Evolutionary conservation across 2,797 vertebrate species (phyloP), one percentile per base, ranked within the genome.

Genomic region (Poecilia picta): DNA sequence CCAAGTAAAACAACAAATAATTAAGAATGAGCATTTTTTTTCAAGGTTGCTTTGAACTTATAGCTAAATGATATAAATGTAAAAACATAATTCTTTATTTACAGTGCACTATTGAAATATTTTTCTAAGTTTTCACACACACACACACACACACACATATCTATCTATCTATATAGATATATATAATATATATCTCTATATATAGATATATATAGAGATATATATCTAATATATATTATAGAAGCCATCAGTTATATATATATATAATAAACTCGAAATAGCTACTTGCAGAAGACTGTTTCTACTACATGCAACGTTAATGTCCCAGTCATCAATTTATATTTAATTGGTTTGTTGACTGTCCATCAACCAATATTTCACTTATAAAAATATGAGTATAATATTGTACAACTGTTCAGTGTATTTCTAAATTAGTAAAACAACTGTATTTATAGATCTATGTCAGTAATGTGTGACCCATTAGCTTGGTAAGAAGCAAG

Each of bases 1-100:
- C 78, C 62, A 57, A 83, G 77, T 85, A 73, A 86, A 90, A 75
- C 39, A 79, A 57, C 23, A 85, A 90, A 90, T 85, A 88, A 39
- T 16, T 33, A 73, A 64, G 1, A 5, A 84, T 33, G 16, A 72
- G 72, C 73, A 36, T 3, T 18, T 72, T 62, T n/a, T 62, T 74
- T 79, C 64, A 74, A 79, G 75, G 68, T 73, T 87, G 53, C 59
- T 23, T 41, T 76, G 73, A 39, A 55, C 8, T 25, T 77, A 23
- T 41, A 7, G 31, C 13, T 36, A 33, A 51, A 41, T 23, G 5
- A 41, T 7, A 71, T 3, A 0, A 5, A 51, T 39, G 18, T 47
- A 51, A 51, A 51, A 49, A 73, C 41, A 70, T 4, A 70, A 71
- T n/a, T 15, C 11, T 45, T 20, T 23, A 51, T 33, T 10, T 73